Evolutionary conservation across 2,888 invertebrate species (phyloP).

Genomic region (Sthenelais limicola): DNA sequence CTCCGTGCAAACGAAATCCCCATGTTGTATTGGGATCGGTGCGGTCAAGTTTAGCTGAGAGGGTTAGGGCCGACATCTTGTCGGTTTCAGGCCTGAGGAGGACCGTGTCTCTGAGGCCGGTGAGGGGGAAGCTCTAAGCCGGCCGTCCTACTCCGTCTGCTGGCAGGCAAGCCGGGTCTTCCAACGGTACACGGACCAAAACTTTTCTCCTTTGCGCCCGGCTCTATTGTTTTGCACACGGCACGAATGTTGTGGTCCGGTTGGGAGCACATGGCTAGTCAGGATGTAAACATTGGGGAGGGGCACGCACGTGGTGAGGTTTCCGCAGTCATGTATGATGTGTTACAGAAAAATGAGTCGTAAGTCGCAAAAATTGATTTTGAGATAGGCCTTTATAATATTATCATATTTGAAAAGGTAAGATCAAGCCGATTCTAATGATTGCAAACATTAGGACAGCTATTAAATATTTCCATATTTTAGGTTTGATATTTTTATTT

Average conservation of each 20-base stretch:
- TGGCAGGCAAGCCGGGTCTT: background rate
- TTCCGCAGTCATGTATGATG: no score
- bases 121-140: background rate
- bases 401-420: no score
- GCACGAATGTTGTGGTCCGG: slow-evolving; percentile 41
- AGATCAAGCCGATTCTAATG: no score
- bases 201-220: background rate
- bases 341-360: no score
- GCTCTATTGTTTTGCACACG: slow-evolving; percentile 41
- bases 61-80: slow-evolving; percentile 45
- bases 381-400: no score
- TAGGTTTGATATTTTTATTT: no score
- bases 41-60: slow-evolving; percentile 52
- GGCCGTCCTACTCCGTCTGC: background rate
- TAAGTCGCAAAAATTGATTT: no score
- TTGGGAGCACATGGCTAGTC: no score
- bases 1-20: slow-evolving; percentile 73
- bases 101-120: slow-evolving; percentile 11
- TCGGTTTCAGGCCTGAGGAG: background rate
- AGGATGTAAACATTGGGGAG: no score
- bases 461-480: no score
- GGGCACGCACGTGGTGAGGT: no score
- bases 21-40: slow-evolving; percentile 63
- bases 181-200: background rate
- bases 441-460: no score